Percentiles rank a stretch among this genome's conserved stretches.
phyloP scores from a whole-genome alignment of 2,888 invertebrate genomes.

The Volucella bombylans region DNA sequence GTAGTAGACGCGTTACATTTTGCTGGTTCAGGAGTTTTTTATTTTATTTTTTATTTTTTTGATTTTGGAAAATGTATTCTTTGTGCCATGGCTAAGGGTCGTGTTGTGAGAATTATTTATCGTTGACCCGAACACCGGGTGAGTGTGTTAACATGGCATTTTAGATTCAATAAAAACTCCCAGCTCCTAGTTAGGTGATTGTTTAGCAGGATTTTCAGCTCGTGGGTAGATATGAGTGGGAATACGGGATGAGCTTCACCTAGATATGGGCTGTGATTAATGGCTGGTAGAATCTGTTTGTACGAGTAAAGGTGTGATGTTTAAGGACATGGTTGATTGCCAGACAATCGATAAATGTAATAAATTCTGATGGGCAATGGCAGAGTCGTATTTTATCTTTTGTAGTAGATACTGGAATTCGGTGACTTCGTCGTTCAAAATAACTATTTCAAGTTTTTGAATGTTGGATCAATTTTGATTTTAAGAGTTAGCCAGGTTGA shows the following conservation, averaged over 20 bases:
- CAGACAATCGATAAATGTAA: not conserved
- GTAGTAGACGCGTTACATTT: constrained; percentile 41
- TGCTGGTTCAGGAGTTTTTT: constrained; percentile 10
- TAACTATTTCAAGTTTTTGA: too few relatives aligned
- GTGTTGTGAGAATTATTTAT: constrained; percentile 71
- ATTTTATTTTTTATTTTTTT: not conserved
- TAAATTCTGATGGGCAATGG: too few relatives aligned
- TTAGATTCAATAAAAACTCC: constrained; percentile 61
- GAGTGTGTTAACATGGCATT: constrained; percentile 72
- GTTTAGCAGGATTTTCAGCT: constrained; percentile 52
- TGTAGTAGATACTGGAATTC: too few relatives aligned
- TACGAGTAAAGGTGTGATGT: not conserved
- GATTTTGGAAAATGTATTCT: not conserved
- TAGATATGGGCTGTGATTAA: constrained; percentile 29
- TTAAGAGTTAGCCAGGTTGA: too few relatives aligned
- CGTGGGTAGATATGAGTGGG: not conserved
- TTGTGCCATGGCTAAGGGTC: constrained; percentile 45
- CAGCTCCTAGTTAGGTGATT: constrained; percentile 29
- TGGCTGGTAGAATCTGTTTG: constrained; percentile 9
- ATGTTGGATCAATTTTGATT: too few relatives aligned
- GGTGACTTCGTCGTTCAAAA: too few relatives aligned
- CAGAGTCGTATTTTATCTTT: too few relatives aligned
- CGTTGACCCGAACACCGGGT: constrained; percentile 66
- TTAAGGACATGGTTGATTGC: not conserved
- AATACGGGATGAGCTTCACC: constrained; percentile 8